phyloP scores from a whole-genome alignment of 1,140 invertebrate species.

The Drosophila funebris region DNA sequence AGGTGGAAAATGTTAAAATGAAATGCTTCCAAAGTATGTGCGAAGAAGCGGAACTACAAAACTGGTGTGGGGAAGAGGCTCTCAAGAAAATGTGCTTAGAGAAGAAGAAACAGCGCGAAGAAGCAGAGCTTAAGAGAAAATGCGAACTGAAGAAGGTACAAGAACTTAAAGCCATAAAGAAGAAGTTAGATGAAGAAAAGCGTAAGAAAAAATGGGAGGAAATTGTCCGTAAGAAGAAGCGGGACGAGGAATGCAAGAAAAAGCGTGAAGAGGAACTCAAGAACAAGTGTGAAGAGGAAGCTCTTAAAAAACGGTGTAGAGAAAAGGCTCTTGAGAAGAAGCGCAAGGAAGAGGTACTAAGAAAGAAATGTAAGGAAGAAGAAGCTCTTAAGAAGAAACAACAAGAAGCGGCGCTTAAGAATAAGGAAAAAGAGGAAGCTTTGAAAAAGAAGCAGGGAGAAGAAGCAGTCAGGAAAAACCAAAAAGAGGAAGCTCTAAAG shows the following conservation, averaged over 20 bases:
- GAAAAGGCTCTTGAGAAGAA: neutral
- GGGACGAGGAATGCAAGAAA: neutral
- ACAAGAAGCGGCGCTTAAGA: neutral
- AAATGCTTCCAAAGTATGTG: neutral
- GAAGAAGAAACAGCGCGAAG: neutral
- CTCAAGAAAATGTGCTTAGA: neutral
- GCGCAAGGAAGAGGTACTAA: neutral
- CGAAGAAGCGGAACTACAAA: neutral
- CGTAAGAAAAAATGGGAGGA: neutral
- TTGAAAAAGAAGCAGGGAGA: slow-evolving; percentile 1
- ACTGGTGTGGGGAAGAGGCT: neutral
- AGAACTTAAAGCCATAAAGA: neutral
- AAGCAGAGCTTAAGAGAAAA: neutral
- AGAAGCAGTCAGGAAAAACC: neutral
- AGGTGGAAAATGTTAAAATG: neutral
- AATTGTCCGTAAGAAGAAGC: neutral
- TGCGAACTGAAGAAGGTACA: neutral
- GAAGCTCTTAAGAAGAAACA: neutral
- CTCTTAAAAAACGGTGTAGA: neutral
- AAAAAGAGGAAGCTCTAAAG: neutral
- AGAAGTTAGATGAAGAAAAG: neutral
- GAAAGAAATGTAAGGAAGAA: neutral
- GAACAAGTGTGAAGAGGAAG: neutral
- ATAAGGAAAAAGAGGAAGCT: neutral
- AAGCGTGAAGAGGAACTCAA: neutral